phyloP scores from a whole-genome alignment of 2,797 vertebrate genomes.

The Ctenopoma kingsleyae region DNA sequence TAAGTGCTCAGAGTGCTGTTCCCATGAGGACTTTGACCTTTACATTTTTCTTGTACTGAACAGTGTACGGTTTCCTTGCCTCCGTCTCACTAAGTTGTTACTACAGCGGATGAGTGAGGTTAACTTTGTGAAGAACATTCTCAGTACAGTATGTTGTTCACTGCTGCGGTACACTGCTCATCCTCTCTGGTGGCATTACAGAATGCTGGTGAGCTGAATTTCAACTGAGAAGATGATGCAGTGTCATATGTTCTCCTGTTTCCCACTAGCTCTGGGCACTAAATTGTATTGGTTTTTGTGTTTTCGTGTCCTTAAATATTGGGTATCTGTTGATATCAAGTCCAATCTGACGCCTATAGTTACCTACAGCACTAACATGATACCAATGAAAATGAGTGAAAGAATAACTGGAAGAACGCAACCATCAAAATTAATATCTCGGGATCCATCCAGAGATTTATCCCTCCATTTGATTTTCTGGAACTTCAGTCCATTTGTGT shows the following conservation, averaged over 20 bases:
- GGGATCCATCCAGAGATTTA: no score
- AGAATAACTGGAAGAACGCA: no score
- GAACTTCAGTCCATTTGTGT: no score
- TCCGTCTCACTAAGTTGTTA: constrained; percentile 7
- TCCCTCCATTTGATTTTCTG: no score
- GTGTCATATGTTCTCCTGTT: constrained; percentile 9
- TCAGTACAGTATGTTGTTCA: not conserved
- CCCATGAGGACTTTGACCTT: constrained; percentile 39
- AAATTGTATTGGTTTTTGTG: no score
- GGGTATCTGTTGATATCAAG: no score
- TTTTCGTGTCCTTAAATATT: no score
- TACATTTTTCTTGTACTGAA: constrained; percentile 12
- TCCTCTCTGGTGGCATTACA: not conserved
- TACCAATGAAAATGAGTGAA: no score
- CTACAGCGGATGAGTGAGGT: constrained; percentile 1
- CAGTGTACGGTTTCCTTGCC: constrained; percentile 6
- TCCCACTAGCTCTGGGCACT: no score
- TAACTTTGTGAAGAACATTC: constrained; percentile 1
- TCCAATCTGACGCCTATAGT: no score
- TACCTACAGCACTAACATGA: no score
- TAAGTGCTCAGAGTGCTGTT: constrained; percentile 32
- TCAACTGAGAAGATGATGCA: constrained; percentile 3
- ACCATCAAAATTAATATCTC: no score
- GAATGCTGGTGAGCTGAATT: not conserved
- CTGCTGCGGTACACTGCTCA: not conserved